Evolutionary conservation across 2,888 invertebrate species (phyloP), one percentile per base, ranked within the genome.

Genomic region (Isoperla grammatica): DNA sequence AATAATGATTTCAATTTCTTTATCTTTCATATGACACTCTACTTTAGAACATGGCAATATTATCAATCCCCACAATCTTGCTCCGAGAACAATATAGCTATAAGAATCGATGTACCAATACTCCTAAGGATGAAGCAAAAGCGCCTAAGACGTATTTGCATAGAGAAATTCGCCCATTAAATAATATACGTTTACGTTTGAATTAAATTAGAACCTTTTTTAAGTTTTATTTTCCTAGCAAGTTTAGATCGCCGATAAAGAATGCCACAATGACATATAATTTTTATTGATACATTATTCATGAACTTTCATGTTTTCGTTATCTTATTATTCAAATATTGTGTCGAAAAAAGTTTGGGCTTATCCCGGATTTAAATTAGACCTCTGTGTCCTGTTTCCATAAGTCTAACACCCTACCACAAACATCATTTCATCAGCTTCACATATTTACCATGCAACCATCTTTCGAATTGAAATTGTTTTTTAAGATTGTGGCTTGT

Each of bases 81-180:
- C 17, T 13, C 39, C 37, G n/a, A 42, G n/a, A 42, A 42, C 13
- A 13, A 17, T 11, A 46, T 46, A 19, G 15, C 9, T 45, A 45
- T 17, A 45, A 9, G 15, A 13, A 9, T 15, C 17, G 15, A 45
- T 19, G 15, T 45, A 15, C 45, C 45, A 45, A 9, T 45, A 53
- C 53, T 35, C 53, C 37, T 37, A 53, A 53, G 20, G 35, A 53
- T 46, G 20, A 11, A 39, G 37, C 37, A 37, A 53, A 39, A 17
- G 4, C n/a, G 15, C 39, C 39, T 53, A 17, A 13, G 20, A 22
- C 46, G 20, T 46, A 53, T 53, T 53, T 53, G 53, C 53, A 53
- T 53, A 53, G 53, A 53, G 53, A 53, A 53, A 53, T 53, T 53
- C 37, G 53, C 19, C 53, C 37, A 37, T 53, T 53, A 19, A 53